Conservation (phyloP, 2,888 invertebrate species). For the Vesta saturnalis region DNA sequence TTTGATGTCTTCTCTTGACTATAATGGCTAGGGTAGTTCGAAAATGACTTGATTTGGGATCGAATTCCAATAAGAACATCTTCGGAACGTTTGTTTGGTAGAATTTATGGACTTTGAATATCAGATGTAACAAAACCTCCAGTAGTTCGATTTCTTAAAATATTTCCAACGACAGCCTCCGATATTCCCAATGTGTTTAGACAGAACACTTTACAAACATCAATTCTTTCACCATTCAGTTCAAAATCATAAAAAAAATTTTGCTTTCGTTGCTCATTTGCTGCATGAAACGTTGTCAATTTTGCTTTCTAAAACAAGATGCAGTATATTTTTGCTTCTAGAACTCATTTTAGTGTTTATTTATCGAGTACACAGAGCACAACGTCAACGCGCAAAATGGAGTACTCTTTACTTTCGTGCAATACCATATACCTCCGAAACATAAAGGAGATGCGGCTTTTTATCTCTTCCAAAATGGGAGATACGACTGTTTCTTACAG, state of each 20-base stretch:
- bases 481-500: background rate
- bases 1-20: conserved; percentile 9
- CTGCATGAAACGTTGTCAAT: background rate
- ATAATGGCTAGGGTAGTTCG: conserved; percentile 35
- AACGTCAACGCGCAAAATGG: background rate
- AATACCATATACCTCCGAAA: too few relatives aligned
- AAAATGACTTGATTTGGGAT: conserved; percentile 7
- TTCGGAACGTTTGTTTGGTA: background rate
- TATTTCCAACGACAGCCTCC: background rate
- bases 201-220: conserved; percentile 12
- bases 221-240: background rate
- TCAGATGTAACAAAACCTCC: conserved; percentile 7
- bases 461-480: too few relatives aligned
- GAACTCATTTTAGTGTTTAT: background rate
- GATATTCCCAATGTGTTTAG: conserved; percentile 10
- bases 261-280: conserved; percentile 1
- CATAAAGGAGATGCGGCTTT: too few relatives aligned
- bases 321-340: background rate
- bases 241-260: conserved; percentile 3
- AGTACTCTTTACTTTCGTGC: background rate
- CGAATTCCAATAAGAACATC: conserved; percentile 1
- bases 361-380: background rate
- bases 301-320: background rate
- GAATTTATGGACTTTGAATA: background rate
- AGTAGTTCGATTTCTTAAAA: conserved; percentile 1